Base-by-base conservation (phyloP, 2,888 invertebrate genomes). In the Escarpia spicata region DNA sequence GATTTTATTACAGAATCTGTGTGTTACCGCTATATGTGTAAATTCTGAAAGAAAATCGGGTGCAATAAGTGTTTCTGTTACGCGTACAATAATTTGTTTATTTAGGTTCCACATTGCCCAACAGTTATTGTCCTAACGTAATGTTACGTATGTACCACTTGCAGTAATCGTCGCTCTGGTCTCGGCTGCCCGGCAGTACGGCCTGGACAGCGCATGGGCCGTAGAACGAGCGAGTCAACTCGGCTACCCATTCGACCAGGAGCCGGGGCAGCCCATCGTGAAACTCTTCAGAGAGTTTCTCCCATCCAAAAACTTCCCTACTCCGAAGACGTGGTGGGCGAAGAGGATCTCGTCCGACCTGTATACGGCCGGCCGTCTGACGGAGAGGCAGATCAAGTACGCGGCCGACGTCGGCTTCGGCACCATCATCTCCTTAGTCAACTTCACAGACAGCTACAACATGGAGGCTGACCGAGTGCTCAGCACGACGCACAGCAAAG, bases 321-420 rank as follows among this genome's bases (percentile, higher is more conserved):
- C 75, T 3, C 75, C 75, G 26, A 95, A 95, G 93, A 92, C 95
- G 44, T 96, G 96, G 96, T 96, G 95, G 95, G 95, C 95, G 0
- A 95, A 95, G 93, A 95, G 95, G 93, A 93, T 95, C 15, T 95
- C 95, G 0, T 94, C 95, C 9, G 95, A 95, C 90, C 94, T 95
- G 43, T 95, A 95, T 93, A 94, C 95, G 3, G 94, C 95, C 19
- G 96, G 96, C 12, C 92, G 95, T 45, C 93, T 95, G 43, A 95
- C 95, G 9, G 95, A 94, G 91, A 92, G 95, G 52, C 95, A 95
- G 92, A 94, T 95, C 58, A 95, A 95, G 93, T 95, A 95, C 92
- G 95, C 95, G 15, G 93, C 94, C n/a, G 96, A 96, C 9, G 94
- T 94, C 8, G 95, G 95, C 0, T 95, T 95, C 93, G 94, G 95